These are phyloP conservation scores for Caretta caretta DNA, from an alignment of 2,113 vertebrate genomes.

Conservation along the genomic window DNA sequence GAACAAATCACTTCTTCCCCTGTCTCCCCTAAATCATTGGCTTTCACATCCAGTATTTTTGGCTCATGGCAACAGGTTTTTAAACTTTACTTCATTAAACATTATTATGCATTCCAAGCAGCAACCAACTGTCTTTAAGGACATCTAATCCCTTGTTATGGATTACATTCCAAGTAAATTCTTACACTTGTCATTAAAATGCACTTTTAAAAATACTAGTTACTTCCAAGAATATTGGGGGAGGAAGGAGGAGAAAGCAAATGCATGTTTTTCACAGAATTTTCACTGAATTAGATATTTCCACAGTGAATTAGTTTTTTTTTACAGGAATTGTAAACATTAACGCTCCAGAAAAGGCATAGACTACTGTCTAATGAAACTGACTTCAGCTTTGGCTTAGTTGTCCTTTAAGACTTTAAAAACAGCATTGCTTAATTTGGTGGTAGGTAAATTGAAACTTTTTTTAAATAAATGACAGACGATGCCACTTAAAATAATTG, in stretches of 20 bases:
- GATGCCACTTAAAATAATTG: constrained; percentile 72
- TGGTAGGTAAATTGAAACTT: constrained; percentile 73
- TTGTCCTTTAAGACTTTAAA: constrained; percentile 81
- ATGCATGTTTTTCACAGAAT: constrained; percentile 53
- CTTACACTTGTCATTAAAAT: constrained; percentile 63
- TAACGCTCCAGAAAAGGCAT: constrained; percentile 53
- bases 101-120: constrained; percentile 87
- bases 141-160: constrained; percentile 88
- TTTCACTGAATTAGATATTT: constrained; percentile 69
- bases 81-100: constrained; percentile 95
- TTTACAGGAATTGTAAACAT: constrained; percentile 55
- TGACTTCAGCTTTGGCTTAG: constrained; percentile 72
- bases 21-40: constrained; percentile 98
- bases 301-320: constrained; percentile 65
- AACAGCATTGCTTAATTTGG: constrained; percentile 76
- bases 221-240: constrained; percentile 62
- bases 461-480: constrained; percentile 53
- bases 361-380: constrained; percentile 45
- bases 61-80: constrained; percentile 99
- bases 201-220: constrained; percentile 56
- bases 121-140: constrained; percentile 87
- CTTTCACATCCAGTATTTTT: constrained; percentile 99
- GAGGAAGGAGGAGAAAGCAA: constrained; percentile 62
- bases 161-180: constrained; percentile 77
- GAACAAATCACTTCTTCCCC: constrained; percentile 98